Evolutionary conservation across 1,140 invertebrate species (phyloP), one percentile per base, ranked within the genome.

Genomic region (Penaeus vannamei): DNA sequence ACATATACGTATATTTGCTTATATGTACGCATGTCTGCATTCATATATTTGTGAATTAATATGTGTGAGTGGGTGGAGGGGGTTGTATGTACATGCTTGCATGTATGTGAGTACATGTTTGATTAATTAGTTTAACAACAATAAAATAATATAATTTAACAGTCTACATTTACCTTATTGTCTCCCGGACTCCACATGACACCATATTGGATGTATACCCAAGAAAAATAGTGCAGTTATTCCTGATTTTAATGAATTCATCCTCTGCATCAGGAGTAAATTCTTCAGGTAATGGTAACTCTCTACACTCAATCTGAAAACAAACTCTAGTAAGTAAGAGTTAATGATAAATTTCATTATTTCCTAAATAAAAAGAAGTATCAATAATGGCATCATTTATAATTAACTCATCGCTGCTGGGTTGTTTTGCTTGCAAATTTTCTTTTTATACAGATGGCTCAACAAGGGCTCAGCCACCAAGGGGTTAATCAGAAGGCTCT

Each of bases 131-230:
- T 36, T 36, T 36, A 36, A 36, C 36, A 36, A 2, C 5, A 36
- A 36, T 36, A 36, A 36, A 36, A 36, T 36, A 36, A 36, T 2
- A 36, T 36, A 36, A 36, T 36, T 36, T 36, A 36, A 36, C 36
- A 36, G 36, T 36, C 36, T 36, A 36, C 8, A 81, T 84, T 60
- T 32, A 90, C 91, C 91, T 87, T 90, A 99, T 96, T 0, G 97
- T 96, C 91, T 99, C 99, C 92, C 99, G 93, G 72, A 99, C 93
- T 29, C 99, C 99, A 86, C 96, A 97, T 0, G 98, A 99, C 19
- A 98, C 96, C 94, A 99, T 96, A 93, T 99, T 99, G 0, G 98
- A 99, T 10, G 99, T 99, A 93, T 97, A 99, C 0, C 98, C 98
- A 85, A 99, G 93, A 93, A 99, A 99, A 92, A 99, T 98, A 12